Percentiles rank a stretch among this genome's conserved stretches.
phyloP scores from a whole-genome alignment of 2,113 vertebrate species.

The Ceyx margarethae region DNA sequence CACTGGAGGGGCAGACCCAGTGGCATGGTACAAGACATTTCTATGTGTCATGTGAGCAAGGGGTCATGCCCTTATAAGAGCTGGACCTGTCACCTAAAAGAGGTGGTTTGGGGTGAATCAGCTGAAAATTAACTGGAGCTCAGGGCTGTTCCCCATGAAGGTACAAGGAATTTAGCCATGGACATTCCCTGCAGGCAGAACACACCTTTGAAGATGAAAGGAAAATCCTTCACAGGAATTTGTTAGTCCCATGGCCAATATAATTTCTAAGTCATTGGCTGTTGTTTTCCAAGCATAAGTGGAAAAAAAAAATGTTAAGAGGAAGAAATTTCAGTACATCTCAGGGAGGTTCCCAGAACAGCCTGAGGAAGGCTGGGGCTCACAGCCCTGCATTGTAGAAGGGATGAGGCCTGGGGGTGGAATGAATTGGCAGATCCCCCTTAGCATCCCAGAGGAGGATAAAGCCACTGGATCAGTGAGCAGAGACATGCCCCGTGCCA shows the following conservation, averaged over 20 bases:
- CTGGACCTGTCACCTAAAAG: not conserved
- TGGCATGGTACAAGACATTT: not conserved
- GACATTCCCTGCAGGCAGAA: not conserved
- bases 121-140: not conserved
- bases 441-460: not conserved
- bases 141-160: not conserved
- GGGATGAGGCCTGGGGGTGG: not conserved
- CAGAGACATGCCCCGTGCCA: rapidly evolving
- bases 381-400: not conserved
- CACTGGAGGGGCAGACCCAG: not conserved
- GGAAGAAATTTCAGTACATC: not conserved
- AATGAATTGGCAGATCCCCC: rapidly evolving
- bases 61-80: rapidly evolving
- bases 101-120: not conserved
- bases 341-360: not conserved
- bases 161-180: not conserved
- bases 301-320: not conserved
- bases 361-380: not conserved
- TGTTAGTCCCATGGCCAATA: too few species aligned
- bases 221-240: rapidly evolving
- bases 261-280: not conserved
- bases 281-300: not conserved
- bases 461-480: not conserved
- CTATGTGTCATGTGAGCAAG: not conserved
- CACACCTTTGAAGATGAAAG: not conserved